These are phyloP conservation scores for Axinella damicornis DNA, from an alignment of 37 sponge, comb jelly and placozoan species.

Conservation along the genomic window DNA sequence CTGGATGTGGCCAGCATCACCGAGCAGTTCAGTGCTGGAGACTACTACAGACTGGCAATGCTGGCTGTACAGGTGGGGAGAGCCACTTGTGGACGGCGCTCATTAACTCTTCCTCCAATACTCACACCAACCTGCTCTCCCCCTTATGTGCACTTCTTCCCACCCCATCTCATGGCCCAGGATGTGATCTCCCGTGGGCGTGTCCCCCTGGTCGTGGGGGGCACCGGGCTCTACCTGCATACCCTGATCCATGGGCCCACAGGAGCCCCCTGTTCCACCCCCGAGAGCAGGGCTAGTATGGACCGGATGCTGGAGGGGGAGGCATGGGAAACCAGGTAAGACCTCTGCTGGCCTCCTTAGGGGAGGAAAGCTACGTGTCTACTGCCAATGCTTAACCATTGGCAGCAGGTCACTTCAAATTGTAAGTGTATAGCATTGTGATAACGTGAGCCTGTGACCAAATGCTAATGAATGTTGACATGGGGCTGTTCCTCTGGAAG, in stretches of 20 bases:
- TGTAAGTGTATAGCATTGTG: too few relatives aligned
- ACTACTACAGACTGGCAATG: slow-evolving; percentile 45
- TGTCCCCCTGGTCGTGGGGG: slow-evolving; percentile 96
- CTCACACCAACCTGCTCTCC: too few relatives aligned
- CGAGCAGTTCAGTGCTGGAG: slow-evolving; percentile 56
- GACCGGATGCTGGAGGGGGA: slow-evolving; percentile 38
- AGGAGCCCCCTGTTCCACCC: slow-evolving; percentile 63
- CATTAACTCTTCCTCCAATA: too few relatives aligned
- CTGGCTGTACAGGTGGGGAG: slow-evolving; percentile 56
- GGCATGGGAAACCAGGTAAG: slow-evolving; percentile 73
- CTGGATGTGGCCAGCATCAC: slow-evolving; percentile 62
- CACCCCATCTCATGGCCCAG: slow-evolving; percentile 14
- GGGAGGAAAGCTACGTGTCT: too few relatives aligned
- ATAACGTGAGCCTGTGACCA: too few relatives aligned
- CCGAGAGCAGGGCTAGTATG: slow-evolving; percentile 46
- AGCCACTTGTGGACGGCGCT: too few relatives aligned
- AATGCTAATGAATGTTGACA: slow-evolving; percentile 7
- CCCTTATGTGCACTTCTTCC: too few relatives aligned
- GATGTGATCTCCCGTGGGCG: slow-evolving; percentile 67
- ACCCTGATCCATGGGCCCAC: slow-evolving; percentile 62
- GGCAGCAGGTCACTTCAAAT: too few relatives aligned
- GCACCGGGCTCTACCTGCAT: slow-evolving; percentile 91
- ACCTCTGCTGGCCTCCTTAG: too few relatives aligned
- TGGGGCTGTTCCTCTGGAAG: not conserved
- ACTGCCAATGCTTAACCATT: too few relatives aligned